Evolutionary conservation across 2,797 vertebrate species (phyloP).

Genomic region (Smutsia gigantea): DNA sequence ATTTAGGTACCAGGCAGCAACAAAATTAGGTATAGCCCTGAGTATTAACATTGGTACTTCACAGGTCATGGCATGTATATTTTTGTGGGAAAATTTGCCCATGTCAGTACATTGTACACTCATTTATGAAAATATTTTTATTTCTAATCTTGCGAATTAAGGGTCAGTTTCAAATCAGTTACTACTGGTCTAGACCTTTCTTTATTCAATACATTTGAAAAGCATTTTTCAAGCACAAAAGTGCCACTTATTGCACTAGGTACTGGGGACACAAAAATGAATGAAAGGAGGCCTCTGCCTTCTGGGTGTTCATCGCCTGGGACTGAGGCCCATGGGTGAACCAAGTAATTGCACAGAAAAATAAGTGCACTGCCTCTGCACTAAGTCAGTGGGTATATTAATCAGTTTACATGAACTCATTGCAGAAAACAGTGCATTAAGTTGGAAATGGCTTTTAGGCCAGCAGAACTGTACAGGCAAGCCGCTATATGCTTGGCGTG

Average conservation of each 20-base stretch:
- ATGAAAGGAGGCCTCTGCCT: neutral
- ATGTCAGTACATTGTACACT: neutral
- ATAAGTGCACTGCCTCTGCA: neutral
- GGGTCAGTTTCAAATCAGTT: neutral
- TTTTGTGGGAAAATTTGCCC: neutral
- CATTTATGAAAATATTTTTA: neutral
- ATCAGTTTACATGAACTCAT: constrained; percentile 3
- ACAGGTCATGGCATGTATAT: neutral
- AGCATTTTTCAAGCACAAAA: neutral
- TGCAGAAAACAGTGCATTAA: neutral
- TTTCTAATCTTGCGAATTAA: constrained; percentile 11
- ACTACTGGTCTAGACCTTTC: neutral
- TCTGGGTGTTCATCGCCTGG: neutral
- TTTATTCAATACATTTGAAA: constrained; percentile 13
- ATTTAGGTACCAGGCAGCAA: neutral
- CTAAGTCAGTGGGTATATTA: neutral
- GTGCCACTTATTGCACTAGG: neutral
- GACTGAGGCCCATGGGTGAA: neutral
- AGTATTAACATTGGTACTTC: constrained; percentile 25
- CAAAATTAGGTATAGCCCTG: neutral
- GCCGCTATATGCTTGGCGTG: neutral
- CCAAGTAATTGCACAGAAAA: neutral
- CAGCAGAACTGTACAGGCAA: neutral
- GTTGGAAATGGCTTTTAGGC: constrained; percentile 37
- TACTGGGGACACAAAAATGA: neutral